These are phyloP conservation scores for Spinibarbus caldwelli DNA, from an alignment of 2,797 vertebrate species.

Conservation along the genomic window DNA sequence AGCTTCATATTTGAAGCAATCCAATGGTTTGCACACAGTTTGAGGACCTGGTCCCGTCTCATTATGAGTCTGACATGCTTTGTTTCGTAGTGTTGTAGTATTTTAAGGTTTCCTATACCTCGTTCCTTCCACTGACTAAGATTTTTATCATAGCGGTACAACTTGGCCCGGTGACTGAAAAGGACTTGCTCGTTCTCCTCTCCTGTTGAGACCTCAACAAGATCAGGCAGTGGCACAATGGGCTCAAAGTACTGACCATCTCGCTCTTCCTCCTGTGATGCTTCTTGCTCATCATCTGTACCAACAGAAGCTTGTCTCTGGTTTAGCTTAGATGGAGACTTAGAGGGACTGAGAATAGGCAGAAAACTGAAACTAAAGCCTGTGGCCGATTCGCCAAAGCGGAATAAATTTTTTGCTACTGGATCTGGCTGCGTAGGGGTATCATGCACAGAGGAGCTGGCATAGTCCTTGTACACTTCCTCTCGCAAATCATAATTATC, in stretches of 20 bases:
- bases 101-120: conserved; percentile 96
- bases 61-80: conserved; percentile 92
- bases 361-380: conserved; percentile 97
- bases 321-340: conserved; percentile 92
- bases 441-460: conserved; percentile 85
- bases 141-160: conserved; percentile 94
- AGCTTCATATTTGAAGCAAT: conserved; percentile 89
- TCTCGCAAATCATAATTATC: conserved; percentile 92
- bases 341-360: conserved; percentile 91
- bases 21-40: conserved; percentile 97
- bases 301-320: conserved; percentile 89
- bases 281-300: conserved; percentile 93
- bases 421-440: conserved; percentile 87
- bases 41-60: conserved; percentile 97
- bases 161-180: conserved; percentile 95
- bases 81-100: conserved; percentile 89
- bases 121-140: conserved; percentile 95
- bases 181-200: conserved; percentile 95
- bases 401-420: conserved; percentile 89
- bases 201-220: conserved; percentile 91
- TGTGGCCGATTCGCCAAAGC: conserved; percentile 91
- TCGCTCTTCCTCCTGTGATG: conserved; percentile 91
- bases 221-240: conserved; percentile 94
- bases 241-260: conserved; percentile 97
- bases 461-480: conserved; percentile 84